Evolutionary conservation across 2,888 invertebrate genomes (phyloP).

Genomic region (Stomorhina lunata): DNA sequence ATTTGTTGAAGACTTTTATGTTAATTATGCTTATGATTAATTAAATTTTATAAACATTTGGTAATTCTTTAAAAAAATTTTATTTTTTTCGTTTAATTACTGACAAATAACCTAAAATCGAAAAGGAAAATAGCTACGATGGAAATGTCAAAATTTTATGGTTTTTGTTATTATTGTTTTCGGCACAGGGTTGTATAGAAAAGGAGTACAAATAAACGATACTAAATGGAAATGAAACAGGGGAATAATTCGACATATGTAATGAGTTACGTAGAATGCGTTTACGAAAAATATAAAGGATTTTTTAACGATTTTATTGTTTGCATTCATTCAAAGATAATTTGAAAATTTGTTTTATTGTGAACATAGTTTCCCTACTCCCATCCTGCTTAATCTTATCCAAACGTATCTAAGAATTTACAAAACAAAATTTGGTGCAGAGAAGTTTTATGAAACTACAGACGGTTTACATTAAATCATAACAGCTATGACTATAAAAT

Average conservation of each 20-base stretch:
- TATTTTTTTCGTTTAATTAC: constrained; percentile 23
- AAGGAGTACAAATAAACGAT: neutral
- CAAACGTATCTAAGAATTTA: too few species aligned
- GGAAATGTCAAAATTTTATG: constrained; percentile 17
- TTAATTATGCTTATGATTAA: neutral
- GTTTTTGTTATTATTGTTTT: constrained; percentile 12
- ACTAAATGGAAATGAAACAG: neutral
- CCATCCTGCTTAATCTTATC: too few species aligned
- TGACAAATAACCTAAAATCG: constrained; percentile 53
- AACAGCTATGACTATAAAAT: too few species aligned
- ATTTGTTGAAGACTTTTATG: neutral
- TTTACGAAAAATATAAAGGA: too few species aligned
- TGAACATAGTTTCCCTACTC: too few species aligned
- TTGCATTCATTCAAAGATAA: too few species aligned
- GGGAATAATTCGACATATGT: neutral
- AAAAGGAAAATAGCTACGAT: constrained; percentile 8
- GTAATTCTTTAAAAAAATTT: neutral
- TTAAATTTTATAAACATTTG: neutral
- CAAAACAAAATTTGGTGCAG: too few species aligned
- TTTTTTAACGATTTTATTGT: too few species aligned
- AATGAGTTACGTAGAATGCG: too few species aligned
- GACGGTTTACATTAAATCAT: too few species aligned
- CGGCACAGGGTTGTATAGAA: constrained; percentile 5
- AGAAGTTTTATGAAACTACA: too few species aligned
- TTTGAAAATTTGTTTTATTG: too few species aligned